Evolutionary conservation across 2,888 invertebrate species (phyloP).

Genomic region (Corythucha ciliata): DNA sequence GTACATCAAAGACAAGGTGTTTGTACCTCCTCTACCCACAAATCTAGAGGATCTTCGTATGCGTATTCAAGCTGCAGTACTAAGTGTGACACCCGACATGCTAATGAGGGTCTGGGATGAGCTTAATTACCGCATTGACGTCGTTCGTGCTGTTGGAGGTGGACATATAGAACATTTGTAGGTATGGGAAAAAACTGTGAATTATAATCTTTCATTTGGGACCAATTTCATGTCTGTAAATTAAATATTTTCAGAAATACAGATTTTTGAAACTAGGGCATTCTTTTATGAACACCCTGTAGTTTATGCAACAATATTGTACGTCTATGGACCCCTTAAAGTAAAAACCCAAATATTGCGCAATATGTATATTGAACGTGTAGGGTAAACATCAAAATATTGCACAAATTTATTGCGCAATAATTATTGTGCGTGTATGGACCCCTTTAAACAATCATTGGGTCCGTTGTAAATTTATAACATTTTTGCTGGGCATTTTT

Average conservation of each 20-base stretch:
- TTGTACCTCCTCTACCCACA: slow-evolving; percentile 19
- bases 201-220: neutral
- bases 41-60: slow-evolving; percentile 4
- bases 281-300: slow-evolving; percentile 12
- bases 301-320: too few relatives aligned
- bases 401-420: too few relatives aligned
- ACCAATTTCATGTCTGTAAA: neutral
- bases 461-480: too few relatives aligned
- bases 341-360: too few relatives aligned
- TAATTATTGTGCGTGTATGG: too few relatives aligned
- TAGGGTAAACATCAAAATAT: too few relatives aligned
- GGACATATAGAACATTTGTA: neutral
- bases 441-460: too few relatives aligned
- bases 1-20: slow-evolving; percentile 21
- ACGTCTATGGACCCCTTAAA: too few relatives aligned
- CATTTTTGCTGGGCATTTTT: too few relatives aligned
- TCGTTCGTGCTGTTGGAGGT: neutral
- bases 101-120: slow-evolving; percentile 5
- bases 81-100: slow-evolving; percentile 6
- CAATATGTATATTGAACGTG: too few relatives aligned
- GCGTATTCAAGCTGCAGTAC: neutral
- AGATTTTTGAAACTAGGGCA: slow-evolving; percentile 10
- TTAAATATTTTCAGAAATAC: neutral
- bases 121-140: neutral
- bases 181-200: neutral